phyloP scores from a whole-genome alignment of 1,140 invertebrate species.

The Drosophila oshimai region DNA sequence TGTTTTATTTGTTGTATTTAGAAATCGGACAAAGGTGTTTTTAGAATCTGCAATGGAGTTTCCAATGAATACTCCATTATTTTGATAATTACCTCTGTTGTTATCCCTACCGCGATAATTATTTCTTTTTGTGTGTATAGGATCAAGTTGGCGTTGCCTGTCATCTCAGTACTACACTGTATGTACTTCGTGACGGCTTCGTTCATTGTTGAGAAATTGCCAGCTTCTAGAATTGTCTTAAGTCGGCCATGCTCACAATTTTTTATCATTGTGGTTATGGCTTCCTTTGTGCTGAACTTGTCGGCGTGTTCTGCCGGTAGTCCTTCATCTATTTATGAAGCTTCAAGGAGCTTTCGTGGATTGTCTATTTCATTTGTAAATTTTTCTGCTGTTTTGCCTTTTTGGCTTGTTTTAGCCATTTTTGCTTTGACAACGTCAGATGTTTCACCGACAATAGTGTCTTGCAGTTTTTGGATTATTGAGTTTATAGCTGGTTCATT shows the following conservation, averaged over 20 bases:
- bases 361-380: not conserved
- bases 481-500: no score
- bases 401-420: not conserved
- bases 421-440: not conserved
- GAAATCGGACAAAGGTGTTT: not conserved
- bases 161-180: not conserved
- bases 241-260: not conserved
- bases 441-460: not conserved
- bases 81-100: not conserved
- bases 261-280: not conserved
- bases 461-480: not conserved
- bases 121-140: not conserved
- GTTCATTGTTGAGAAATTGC: not conserved
- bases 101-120: not conserved
- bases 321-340: not conserved
- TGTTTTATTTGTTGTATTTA: not conserved
- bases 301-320: not conserved
- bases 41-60: not conserved
- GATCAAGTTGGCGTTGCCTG: not conserved
- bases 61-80: not conserved
- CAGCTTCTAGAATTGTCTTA: not conserved
- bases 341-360: not conserved
- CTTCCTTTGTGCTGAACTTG: not conserved
- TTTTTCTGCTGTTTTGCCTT: not conserved
- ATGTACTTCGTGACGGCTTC: not conserved